A percentile compares a stretch with the other conserved stretches of the same genome.
Evolutionary conservation across 2,888 invertebrate genomes (phyloP).

Genomic region (Phaedon cochleariae): DNA sequence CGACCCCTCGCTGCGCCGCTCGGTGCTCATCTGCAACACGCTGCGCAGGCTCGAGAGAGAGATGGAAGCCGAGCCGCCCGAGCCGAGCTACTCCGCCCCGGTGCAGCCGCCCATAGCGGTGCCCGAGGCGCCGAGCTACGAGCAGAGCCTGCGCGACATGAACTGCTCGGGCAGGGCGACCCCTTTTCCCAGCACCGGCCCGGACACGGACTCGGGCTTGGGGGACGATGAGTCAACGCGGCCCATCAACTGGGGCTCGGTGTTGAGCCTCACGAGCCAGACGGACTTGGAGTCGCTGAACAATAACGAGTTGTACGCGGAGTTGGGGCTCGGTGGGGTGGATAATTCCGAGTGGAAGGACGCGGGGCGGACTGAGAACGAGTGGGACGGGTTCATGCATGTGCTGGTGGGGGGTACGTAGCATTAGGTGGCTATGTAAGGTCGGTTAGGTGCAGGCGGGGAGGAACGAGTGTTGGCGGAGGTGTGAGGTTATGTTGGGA

Average conservation of each 20-base stretch:
- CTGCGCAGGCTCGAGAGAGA: constrained; percentile 72
- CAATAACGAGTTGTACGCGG: constrained; percentile 80
- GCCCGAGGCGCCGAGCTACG: constrained; percentile 49
- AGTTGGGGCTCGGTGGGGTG: constrained; percentile 70
- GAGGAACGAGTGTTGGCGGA: constrained; percentile 3
- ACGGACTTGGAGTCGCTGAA: constrained; percentile 84
- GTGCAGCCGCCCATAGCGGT: constrained; percentile 55
- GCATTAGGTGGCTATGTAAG: constrained; percentile 52
- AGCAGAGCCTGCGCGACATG: constrained; percentile 63
- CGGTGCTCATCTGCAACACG: constrained; percentile 93
- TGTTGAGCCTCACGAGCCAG: constrained; percentile 85
- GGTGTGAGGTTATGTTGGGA: background rate
- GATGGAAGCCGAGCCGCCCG: constrained; percentile 76
- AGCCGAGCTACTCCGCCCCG: constrained; percentile 61
- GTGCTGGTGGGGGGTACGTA: constrained; percentile 76
- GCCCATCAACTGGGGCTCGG: constrained; percentile 92
- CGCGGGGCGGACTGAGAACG: constrained; percentile 62
- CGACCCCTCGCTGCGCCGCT: constrained; percentile 87
- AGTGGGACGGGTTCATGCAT: constrained; percentile 72
- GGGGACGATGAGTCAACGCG: constrained; percentile 77
- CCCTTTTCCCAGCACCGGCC: constrained; percentile 69
- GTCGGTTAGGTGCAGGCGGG: constrained; percentile 22
- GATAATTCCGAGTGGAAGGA: constrained; percentile 66
- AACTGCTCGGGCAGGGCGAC: constrained; percentile 71
- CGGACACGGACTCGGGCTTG: constrained; percentile 78